Base-by-base conservation (phyloP, 92 coral and sea anemone species). In the Parazoanthus swiftii region DNA sequence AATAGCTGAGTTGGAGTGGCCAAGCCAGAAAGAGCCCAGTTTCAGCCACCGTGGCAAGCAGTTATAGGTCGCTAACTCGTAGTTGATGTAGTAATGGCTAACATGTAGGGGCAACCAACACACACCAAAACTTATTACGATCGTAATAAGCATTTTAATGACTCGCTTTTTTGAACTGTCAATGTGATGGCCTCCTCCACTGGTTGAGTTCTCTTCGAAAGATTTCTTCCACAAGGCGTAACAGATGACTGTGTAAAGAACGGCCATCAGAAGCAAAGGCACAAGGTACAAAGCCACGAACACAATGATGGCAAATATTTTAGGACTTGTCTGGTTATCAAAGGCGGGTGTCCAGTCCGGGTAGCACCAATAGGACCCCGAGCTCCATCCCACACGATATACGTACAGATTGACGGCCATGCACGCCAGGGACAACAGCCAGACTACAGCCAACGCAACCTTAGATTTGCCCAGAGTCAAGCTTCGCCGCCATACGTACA, bases 1-100 rank as follows among this genome's bases (percentile, higher is more conserved):
- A 9, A 95, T 71, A 25, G 98, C 98, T 11, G 96, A 93, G 78
- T 95, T 95, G n/a, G 98, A 95, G 13, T 95, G 98, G 1, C 98
- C 98, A 21, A 95, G 88, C 96, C 95, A 95, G 80, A 95, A 93
- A 0, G 93, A 93, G n/a, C 91, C 20, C 74, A 93, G 10, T 6
- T 88, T 81, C 7, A 95, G 42, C 86, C 67, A 85, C 20, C 46
- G 13, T 23, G 93, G 93, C 85, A 91, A 78, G 48, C 98, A 97
- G 21, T 3, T 16, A 82, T 79, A 97, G 59, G 96, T 91, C 83
- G 85, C 42, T 20, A 79, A 43, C 39, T 94, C 94, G 88, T 92
- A 97, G 86, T 93, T 92, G 80, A 97, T 97, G 90, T 88, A 86
- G 71, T 93, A 97, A 91, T 97, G 98, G 23, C 94, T 90, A 80